Base-by-base conservation (phyloP, 1,140 invertebrate genomes). In the Trinorchestia longiramus region DNA sequence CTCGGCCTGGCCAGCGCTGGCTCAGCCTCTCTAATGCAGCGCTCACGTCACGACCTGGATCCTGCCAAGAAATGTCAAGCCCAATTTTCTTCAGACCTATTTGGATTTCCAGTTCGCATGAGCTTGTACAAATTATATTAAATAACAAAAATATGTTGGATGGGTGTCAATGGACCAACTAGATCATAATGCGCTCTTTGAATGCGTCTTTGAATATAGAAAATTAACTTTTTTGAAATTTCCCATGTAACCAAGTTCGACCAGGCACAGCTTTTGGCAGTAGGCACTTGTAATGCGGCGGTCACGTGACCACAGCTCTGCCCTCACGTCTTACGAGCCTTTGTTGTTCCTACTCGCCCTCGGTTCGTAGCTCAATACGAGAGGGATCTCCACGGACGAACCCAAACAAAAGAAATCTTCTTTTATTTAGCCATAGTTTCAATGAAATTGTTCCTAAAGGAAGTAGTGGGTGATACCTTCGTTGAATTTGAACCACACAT, bases 1-100 rank as follows among this genome's bases (percentile, higher is more conserved):
- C 92, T 94, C 92, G 43, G 92, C 36, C 43, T 45, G 92, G 92
- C 92, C 92, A 47, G 92, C 92, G 17, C 41, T 3, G 92, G 92
- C 92, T 94, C 36, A 94, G 92, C 92, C 19, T 8, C 44, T 43
- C 43, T 94, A 94, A 94, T 94, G 92, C 92, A 94, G 43, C 41
- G 92, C 92, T 47, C 43, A 47, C 43, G 44, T 43, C n/a, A 43
- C 41, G n/a, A 90, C 88, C 43, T 41, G 41, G 6, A 41, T 8
- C 43, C 41, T 41, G 8, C 62, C 62, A 23, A 77, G 62, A 77
- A 15, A 77, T 36, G 62, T 77, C 62, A 1, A 77, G 15, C 62
- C 62, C 62, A 77, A 77, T 23, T 77, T 77, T 36, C 1, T 77
- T 36, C 15, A 11, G 62, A 19, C 62, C 62, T 28, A 77, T 77